Base-by-base conservation (phyloP, 2,888 invertebrate genomes). In the Spodoptera exigua region DNA sequence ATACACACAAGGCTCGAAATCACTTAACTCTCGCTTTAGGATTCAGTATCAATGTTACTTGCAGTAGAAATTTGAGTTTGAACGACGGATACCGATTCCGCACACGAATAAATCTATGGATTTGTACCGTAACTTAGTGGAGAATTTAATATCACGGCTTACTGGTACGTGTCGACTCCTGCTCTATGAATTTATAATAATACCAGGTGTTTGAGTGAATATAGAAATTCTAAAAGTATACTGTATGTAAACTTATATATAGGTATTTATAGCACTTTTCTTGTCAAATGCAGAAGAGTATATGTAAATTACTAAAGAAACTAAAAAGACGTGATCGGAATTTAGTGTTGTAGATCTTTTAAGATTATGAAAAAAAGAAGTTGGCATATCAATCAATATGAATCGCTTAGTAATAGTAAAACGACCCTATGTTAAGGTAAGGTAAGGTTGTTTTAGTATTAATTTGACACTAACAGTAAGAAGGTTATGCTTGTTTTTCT, bases 91-190 rank as follows among this genome's bases (percentile, higher is more conserved):
- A 44, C 39, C 48, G 52, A 68, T 70, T 65, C 44, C 45, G 4
- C 67, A 64, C 65, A 41, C 36, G 58, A 68, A 59, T 68, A 64
- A 68, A 64, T 65, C 65, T 49, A 16, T 18, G 36, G 51, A 57
- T 58, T 17, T 58, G 70, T 70, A 53, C 59, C 48, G 65, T 36
- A 70, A 59, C 58, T 58, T 48, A 51, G 36, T 18, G 47, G 27
- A 59, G 66, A 68, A 68, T 68, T 68, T 70, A 68, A 68, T 68
- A 68, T 68, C 44, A 44, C 47, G 27, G 45, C 65, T 51, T 64
- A 67, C 37, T 52, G 14, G 51, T 45, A 36, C 32, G 27, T 57
- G 13, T 41, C 56, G 49, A 48, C 45, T 37, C 21, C 10, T 10
- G 16, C 34, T 47, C 32, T 69, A 70, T 47, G 57, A 36, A 64